Evolutionary conservation across 2,888 invertebrate species (phyloP), one percentile per base, ranked within the genome.

Genomic region (Hypercompe scribonia): DNA sequence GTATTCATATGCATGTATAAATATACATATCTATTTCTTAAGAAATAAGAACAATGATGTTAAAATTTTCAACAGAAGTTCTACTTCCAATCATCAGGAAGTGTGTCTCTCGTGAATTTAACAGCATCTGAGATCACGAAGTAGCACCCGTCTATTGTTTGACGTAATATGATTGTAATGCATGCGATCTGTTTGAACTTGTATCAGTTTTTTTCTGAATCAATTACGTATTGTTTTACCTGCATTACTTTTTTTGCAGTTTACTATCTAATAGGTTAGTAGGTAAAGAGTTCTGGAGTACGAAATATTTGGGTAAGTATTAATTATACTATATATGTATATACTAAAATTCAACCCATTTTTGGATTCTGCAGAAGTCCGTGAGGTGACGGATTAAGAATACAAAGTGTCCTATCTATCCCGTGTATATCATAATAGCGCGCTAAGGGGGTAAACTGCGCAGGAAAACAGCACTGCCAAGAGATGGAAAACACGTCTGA

Each of bases 61-160:
- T 33, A n/a, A 34, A 13, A 46, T 33, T 68, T 15, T n/a, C 24
- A 67, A n/a, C n/a, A 42, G n/a, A 34, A 36, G 54, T 34, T 50
- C 13, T 24, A 28, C 33, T 63, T 63, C 18, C 61, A 42, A 66
- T 66, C 50, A 54, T 66, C 81, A 81, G 86, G 88, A 90, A 90
- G 86, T 81, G 80, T 81, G 85, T 81, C 46, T 34, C 34, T 1
- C 68, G 87, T 86, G 85, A 88, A 86, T 88, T 89, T 88, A 90
- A 90, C 90, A 88, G 90, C 83, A 81, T 81, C 80, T 82, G 82
- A 81, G 82, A 86, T 88, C 88, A 90, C 54, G 68, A 54, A 28
- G n/a, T 87, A 87, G 86, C 80, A 83, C 80, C 78, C 83, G 50
- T 80, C 88, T 89, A 87, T 68, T 68, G 68, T 89, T 85, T 85